phyloP scores from a whole-genome alignment of 1,140 invertebrate genomes.

The Drosophila kepulauana region DNA sequence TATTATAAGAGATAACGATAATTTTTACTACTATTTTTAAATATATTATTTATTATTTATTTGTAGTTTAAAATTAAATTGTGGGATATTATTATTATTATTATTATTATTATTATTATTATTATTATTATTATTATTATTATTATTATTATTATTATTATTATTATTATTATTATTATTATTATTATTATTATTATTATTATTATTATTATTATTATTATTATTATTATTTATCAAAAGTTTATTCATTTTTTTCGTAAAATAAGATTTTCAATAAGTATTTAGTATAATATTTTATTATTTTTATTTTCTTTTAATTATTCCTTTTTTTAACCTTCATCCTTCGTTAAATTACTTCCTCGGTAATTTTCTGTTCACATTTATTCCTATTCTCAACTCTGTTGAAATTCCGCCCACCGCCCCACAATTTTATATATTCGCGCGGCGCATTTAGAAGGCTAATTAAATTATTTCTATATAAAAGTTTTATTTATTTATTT shows the following conservation, averaged over 20 bases:
- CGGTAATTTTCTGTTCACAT: neutral
- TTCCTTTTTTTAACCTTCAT: neutral
- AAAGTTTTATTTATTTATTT: constrained; percentile 32
- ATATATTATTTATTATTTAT: neutral
- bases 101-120: no score
- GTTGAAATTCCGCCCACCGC: neutral
- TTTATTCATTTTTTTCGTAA: no score
- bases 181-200: no score
- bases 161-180: no score
- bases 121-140: no score
- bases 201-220: no score
- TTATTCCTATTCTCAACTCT: neutral
- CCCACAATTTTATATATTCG: constrained; percentile 13
- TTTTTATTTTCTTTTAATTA: neutral
- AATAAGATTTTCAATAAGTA: neutral
- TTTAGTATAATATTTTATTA: neutral
- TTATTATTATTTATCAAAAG: no score
- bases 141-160: no score
- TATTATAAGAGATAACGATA: neutral
- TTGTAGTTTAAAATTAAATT: neutral
- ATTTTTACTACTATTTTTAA: neutral
- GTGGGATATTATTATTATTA: no score
- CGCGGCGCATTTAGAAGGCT: constrained; percentile 25
- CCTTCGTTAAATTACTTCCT: neutral
- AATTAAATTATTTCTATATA: constrained; percentile 41